Conservation (phyloP, 92 coral and sea anemone species). For the Epizoanthus rinbou region DNA sequence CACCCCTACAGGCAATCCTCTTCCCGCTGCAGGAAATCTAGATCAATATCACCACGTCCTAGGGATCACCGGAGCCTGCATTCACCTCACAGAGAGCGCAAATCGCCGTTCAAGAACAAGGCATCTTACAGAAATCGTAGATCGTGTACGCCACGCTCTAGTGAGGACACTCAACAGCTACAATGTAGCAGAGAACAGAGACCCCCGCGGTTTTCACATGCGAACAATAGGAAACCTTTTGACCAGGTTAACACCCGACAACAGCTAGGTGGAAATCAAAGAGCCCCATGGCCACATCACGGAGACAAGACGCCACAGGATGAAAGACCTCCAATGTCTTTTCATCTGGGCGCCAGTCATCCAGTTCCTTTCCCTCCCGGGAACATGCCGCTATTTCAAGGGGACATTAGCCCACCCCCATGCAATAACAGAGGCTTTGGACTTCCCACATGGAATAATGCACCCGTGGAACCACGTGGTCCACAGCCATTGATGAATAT, state of each 20-base stretch:
- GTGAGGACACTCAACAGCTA: neutral
- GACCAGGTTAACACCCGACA: neutral
- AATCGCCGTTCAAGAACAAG: no score
- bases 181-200: neutral
- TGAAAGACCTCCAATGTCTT: no score
- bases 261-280: neutral
- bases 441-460: no score
- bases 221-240: neutral
- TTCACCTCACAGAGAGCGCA: no score
- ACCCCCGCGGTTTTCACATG: neutral
- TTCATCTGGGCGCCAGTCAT: no score
- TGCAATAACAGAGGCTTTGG: no score
- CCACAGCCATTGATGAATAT: no score
- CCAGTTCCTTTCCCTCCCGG: no score
- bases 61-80: neutral
- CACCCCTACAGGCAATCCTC: neutral
- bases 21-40: neutral
- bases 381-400: no score
- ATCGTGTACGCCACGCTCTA: neutral
- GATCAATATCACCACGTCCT: neutral
- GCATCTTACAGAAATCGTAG: neutral
- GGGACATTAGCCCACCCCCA: no score
- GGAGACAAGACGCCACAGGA: neutral
- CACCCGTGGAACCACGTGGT: no score
- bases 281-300: neutral